These are phyloP conservation scores for Eristalis arbustorum DNA, from an alignment of 2,888 invertebrate species.

Conservation along the genomic window DNA sequence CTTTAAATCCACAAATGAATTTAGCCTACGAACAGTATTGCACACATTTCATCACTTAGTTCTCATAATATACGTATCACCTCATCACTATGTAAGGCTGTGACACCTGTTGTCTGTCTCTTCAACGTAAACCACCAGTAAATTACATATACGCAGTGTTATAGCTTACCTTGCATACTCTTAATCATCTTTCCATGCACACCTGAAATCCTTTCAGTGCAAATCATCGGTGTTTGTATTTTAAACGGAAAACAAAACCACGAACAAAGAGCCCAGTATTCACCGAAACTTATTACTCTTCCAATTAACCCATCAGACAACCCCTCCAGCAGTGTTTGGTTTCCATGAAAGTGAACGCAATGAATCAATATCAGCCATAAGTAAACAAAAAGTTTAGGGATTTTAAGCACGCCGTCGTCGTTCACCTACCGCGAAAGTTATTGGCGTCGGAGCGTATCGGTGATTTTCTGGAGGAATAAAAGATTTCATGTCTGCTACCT, in stretches of 20 bases:
- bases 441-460: neutral
- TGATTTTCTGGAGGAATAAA: conserved; percentile 29
- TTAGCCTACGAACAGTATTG: no score
- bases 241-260: conserved; percentile 1
- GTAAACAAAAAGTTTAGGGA: conserved; percentile 33
- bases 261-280: conserved; percentile 4
- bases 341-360: conserved; percentile 55
- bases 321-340: neutral
- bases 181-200: conserved; percentile 1
- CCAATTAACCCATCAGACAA: conserved; percentile 21
- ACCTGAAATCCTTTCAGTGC: conserved; percentile 8
- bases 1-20: no score
- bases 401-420: conserved; percentile 38
- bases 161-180: conserved; percentile 1
- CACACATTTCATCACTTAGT: no score
- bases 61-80: neutral
- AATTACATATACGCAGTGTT: neutral
- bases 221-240: conserved; percentile 17
- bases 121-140: neutral
- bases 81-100: conserved; percentile 4
- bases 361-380: conserved; percentile 41
- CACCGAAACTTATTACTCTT: conserved; percentile 24
- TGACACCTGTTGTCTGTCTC: conserved; percentile 16
- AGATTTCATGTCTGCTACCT: conserved; percentile 21
- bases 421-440: conserved; percentile 20